Conservation (phyloP, 2,113 vertebrate species). For the Platichthys flesus region DNA sequence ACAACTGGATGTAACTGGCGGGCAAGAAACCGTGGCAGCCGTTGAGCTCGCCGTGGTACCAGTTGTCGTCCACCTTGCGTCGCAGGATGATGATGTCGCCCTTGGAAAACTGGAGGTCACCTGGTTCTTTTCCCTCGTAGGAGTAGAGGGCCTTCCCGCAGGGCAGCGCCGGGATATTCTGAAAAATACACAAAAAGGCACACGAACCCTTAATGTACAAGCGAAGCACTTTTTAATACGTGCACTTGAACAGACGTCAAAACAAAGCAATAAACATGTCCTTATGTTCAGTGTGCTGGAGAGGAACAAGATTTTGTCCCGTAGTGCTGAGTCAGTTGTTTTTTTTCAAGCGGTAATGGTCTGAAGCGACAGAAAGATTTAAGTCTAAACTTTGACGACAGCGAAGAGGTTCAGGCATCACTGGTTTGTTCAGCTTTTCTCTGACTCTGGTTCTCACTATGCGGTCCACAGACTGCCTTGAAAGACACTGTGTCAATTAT, state of each 20-base stretch:
- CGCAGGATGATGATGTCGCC: conserved; percentile 96
- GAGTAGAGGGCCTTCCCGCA: conserved; percentile 95
- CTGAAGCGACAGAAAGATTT: background rate
- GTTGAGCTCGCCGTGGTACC: conserved; percentile 96
- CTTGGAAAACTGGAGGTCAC: conserved; percentile 95
- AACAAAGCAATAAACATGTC: background rate
- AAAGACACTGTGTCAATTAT: too few species aligned
- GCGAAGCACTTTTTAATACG: background rate
- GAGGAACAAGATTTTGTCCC: background rate
- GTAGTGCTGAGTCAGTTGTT: background rate
- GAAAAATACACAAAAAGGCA: conserved; percentile 39
- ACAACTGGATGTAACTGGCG: conserved; percentile 94
- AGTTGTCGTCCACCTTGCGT: conserved; percentile 94
- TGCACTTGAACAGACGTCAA: background rate
- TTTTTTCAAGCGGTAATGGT: background rate
- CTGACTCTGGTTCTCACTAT: too few species aligned
- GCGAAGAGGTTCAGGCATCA: background rate
- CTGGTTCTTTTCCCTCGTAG: conserved; percentile 95
- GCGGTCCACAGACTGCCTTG: too few species aligned
- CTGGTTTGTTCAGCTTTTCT: too few species aligned
- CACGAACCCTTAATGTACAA: background rate
- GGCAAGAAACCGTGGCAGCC: conserved; percentile 95
- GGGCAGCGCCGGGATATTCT: conserved; percentile 92
- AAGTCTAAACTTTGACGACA: too few species aligned
- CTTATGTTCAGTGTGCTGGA: background rate